phyloP scores from a whole-genome alignment of 2,888 invertebrate species.

The Leptopilina syphax region DNA sequence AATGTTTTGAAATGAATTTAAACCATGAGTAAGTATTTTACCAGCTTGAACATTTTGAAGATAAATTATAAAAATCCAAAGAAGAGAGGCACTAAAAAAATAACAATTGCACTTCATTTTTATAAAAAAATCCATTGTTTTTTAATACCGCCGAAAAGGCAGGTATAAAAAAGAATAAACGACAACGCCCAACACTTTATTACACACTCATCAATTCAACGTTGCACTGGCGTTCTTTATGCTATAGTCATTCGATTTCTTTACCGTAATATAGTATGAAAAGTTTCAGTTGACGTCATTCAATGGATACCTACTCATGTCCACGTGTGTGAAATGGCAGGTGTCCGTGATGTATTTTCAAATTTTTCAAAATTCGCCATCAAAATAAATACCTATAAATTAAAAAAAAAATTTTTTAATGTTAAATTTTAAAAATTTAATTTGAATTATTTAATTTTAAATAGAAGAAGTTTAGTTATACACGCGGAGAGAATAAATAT shows the following conservation, averaged over 20 bases:
- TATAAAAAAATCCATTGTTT: not conserved
- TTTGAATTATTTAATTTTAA: too few relatives aligned
- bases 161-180: not conserved
- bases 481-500: too few relatives aligned
- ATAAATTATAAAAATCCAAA: conserved; percentile 18
- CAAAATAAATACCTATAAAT: too few relatives aligned
- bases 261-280: not conserved
- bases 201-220: not conserved
- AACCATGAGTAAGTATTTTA: not conserved
- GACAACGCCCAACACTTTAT: conserved; percentile 35
- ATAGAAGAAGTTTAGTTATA: too few relatives aligned
- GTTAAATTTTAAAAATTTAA: too few relatives aligned
- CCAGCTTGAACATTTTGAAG: conserved; percentile 17
- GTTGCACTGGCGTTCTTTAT: not conserved
- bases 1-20: not conserved
- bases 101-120: conserved; percentile 27
- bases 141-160: conserved; percentile 18
- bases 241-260: not conserved
- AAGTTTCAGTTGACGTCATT: not conserved
- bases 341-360: too few relatives aligned
- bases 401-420: too few relatives aligned
- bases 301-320: not conserved
- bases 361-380: too few relatives aligned
- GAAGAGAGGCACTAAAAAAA: not conserved
- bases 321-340: not conserved